phyloP scores from a whole-genome alignment of 2,888 invertebrate species.

The Colletes collaris region DNA sequence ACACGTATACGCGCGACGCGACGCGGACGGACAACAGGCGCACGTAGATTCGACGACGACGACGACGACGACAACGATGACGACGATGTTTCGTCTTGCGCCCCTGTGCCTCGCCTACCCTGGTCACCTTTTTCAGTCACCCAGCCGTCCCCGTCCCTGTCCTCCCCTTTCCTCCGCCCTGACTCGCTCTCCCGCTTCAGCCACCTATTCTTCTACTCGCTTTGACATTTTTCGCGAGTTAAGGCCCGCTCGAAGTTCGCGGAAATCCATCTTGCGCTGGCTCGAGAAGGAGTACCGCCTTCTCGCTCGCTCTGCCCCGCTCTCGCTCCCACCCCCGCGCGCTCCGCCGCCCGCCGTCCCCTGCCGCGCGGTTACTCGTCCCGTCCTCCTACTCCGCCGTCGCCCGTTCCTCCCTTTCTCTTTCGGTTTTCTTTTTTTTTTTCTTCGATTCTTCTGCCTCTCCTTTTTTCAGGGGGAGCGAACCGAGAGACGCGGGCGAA shows the following conservation, averaged over 20 bases:
- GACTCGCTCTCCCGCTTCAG: conserved; percentile 29
- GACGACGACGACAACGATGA: conserved; percentile 35
- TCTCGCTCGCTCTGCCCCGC: conserved; percentile 36
- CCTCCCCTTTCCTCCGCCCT: conserved; percentile 18
- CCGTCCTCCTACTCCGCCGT: conserved; percentile 49
- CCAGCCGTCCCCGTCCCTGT: conserved; percentile 17
- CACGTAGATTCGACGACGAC: conserved; percentile 39
- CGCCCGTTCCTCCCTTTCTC: conserved; percentile 36
- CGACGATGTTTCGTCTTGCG: conserved; percentile 51
- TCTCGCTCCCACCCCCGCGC: conserved; percentile 9
- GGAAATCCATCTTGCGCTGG: conserved; percentile 73
- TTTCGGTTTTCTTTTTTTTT: conserved; percentile 51
- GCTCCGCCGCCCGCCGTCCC: conserved; percentile 28
- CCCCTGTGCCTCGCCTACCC: conserved; percentile 50
- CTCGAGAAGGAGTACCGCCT: conserved; percentile 55
- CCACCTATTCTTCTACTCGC: conserved; percentile 70
- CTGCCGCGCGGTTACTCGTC: conserved; percentile 24
- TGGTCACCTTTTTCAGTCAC: conserved; percentile 37
- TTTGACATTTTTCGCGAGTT: conserved; percentile 76
- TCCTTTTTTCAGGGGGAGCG: conserved; percentile 62
- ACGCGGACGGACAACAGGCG: conserved; percentile 37
- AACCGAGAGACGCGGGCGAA: conserved; percentile 53
- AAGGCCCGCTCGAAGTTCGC: conserved; percentile 73
- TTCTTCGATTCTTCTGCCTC: conserved; percentile 64
- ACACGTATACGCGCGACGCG: conserved; percentile 38